Conservation (phyloP, 2,113 vertebrate genomes). For the Tyto alba region DNA sequence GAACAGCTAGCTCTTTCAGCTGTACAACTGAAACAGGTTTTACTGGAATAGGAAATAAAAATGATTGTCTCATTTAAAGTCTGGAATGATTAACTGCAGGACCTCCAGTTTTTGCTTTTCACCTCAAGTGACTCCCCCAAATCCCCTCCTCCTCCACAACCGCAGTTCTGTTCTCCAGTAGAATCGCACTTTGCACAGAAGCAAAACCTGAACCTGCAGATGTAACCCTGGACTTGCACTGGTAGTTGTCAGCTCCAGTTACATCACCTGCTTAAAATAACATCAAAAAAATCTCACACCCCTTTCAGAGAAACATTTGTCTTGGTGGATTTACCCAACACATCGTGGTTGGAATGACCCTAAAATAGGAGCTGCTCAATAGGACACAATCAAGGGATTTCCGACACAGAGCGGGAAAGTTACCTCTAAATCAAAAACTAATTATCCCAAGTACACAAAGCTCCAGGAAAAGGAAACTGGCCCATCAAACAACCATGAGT, state of each 20-base stretch:
- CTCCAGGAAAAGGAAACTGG: background rate
- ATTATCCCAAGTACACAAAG: background rate
- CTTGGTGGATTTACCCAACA: background rate
- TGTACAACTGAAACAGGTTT: background rate
- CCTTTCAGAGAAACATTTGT: background rate
- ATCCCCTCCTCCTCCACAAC: background rate
- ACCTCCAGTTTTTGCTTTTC: background rate
- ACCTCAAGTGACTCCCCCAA: background rate
- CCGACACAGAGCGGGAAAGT: rapidly evolving
- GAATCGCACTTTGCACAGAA: background rate
- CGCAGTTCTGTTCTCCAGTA: background rate
- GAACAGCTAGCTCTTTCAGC: background rate
- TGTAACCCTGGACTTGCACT: rapidly evolving
- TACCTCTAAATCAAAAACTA: background rate
- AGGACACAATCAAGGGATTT: background rate
- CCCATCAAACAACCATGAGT: background rate
- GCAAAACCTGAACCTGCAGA: background rate
- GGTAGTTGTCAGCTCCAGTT: background rate
- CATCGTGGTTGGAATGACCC: rapidly evolving
- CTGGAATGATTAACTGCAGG: background rate
- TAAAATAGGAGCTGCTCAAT: background rate
- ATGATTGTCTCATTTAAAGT: background rate
- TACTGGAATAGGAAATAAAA: background rate
- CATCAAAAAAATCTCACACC: rapidly evolving
- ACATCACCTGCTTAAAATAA: background rate